Conservation (phyloP, 2,113 vertebrate genomes). For the Octodon degus region DNA sequence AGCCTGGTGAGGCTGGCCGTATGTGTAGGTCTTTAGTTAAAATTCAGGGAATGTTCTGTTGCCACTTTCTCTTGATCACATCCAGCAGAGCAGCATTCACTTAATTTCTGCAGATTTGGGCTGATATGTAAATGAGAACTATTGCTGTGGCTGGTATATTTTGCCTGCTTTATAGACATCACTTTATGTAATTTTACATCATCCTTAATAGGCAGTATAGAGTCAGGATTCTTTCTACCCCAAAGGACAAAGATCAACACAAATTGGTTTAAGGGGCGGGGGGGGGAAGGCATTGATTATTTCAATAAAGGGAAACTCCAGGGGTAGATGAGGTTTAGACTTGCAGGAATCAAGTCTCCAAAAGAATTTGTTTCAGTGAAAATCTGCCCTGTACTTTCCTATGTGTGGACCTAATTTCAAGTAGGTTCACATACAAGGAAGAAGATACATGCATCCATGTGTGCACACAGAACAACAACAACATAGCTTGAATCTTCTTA, state of each 20-base stretch:
- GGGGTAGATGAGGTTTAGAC: background rate
- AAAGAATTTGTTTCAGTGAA: background rate
- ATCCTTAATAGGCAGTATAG: background rate
- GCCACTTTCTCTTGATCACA: background rate
- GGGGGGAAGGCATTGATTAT: background rate
- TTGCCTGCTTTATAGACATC: background rate
- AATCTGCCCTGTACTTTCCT: background rate
- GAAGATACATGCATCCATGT: background rate
- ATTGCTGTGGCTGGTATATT: background rate
- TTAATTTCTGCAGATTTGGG: background rate
- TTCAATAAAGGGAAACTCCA: background rate
- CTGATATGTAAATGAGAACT: background rate
- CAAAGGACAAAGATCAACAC: background rate
- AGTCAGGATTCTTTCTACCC: background rate
- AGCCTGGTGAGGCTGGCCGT: background rate
- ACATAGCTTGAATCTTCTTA: background rate
- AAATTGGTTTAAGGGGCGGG: background rate
- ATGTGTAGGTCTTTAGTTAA: slow-evolving; percentile 8
- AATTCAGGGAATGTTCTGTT: slow-evolving; percentile 1
- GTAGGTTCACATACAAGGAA: background rate
- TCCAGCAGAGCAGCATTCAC: slow-evolving; percentile 23
- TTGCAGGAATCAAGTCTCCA: background rate
- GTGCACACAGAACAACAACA: no score
- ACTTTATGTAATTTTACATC: background rate
- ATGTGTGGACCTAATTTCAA: background rate